phyloP scores from a whole-genome alignment of 1,140 invertebrate species.

The Orchestia grillus region DNA sequence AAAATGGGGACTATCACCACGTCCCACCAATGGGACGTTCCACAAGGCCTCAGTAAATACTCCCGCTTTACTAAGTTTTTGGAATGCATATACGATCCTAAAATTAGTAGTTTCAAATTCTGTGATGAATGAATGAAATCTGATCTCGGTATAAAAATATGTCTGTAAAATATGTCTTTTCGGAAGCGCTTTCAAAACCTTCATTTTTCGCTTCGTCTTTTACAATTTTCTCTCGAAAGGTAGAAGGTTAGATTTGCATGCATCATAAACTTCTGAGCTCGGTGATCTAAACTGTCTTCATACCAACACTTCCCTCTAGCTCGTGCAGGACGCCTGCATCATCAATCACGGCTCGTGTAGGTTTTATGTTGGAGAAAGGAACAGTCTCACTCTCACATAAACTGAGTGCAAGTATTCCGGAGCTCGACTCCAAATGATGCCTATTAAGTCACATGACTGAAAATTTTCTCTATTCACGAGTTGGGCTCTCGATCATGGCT shows the following conservation, averaged over 20 bases:
- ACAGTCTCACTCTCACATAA: neutral
- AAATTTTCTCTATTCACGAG: conserved; percentile 30
- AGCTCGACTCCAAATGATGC: conserved; percentile 15
- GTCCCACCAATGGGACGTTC: no score
- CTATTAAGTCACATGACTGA: conserved; percentile 9
- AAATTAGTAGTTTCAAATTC: neutral
- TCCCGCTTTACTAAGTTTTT: neutral
- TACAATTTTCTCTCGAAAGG: neutral
- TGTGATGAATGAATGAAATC: neutral
- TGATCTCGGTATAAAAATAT: neutral
- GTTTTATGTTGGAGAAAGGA: neutral
- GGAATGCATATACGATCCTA: neutral
- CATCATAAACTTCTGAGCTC: neutral
- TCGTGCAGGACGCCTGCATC: no score
- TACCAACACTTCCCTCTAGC: neutral
- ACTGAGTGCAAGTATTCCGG: conserved; percentile 5
- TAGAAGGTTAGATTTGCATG: neutral
- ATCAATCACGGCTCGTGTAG: neutral
- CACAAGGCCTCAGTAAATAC: no score
- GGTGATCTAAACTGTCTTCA: neutral
- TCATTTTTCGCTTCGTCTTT: neutral
- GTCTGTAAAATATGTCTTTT: neutral
- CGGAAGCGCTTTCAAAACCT: neutral
- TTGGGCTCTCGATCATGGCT: neutral
- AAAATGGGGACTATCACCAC: neutral